Percentiles rank a stretch among this genome's conserved stretches.
Conservation (phyloP, 2,888 invertebrate genomes). For the Caenorhabditis japonica region DNA sequence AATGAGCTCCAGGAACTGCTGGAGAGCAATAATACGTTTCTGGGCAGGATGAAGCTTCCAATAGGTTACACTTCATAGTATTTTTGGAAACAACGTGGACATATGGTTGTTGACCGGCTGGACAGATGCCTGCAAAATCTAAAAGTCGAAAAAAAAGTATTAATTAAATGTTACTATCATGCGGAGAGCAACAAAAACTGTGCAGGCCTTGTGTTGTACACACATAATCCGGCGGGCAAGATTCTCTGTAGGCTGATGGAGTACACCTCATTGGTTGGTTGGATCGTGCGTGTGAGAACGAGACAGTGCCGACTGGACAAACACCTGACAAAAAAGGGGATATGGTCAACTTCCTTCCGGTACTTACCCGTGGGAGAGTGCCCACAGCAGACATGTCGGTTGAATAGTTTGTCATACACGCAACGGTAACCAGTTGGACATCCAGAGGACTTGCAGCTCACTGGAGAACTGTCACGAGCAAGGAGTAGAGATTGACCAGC, state of each 20-base stretch:
- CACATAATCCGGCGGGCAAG: conserved; percentile 56
- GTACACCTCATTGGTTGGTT: conserved; percentile 50
- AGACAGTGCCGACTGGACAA: conserved; percentile 58
- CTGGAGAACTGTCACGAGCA: conserved; percentile 54
- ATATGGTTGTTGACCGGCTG: conserved; percentile 58
- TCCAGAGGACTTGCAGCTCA: conserved; percentile 31
- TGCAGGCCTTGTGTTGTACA: conserved; percentile 55
- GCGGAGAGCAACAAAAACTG: conserved; percentile 59
- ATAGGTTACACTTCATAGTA: conserved; percentile 62
- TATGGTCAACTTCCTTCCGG: neutral
- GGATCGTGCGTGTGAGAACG: conserved; percentile 45
- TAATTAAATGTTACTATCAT: conserved; percentile 38
- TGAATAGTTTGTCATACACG: conserved; percentile 60
- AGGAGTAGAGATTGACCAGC: conserved; percentile 55
- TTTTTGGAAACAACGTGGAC: conserved; percentile 54
- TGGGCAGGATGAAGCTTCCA: conserved; percentile 55
- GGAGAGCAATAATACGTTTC: conserved; percentile 56
- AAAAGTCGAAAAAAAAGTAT: neutral
- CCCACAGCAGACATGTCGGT: conserved; percentile 62
- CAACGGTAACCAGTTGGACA: conserved; percentile 60
- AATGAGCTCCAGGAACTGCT: conserved; percentile 61
- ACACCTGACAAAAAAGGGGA: conserved; percentile 40
- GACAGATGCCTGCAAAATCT: conserved; percentile 50
- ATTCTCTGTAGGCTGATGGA: conserved; percentile 48
- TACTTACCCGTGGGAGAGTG: conserved; percentile 49